These are phyloP conservation scores for Ursus arctos DNA, from an alignment of 2,113 vertebrate species.

Conservation along the genomic window DNA sequence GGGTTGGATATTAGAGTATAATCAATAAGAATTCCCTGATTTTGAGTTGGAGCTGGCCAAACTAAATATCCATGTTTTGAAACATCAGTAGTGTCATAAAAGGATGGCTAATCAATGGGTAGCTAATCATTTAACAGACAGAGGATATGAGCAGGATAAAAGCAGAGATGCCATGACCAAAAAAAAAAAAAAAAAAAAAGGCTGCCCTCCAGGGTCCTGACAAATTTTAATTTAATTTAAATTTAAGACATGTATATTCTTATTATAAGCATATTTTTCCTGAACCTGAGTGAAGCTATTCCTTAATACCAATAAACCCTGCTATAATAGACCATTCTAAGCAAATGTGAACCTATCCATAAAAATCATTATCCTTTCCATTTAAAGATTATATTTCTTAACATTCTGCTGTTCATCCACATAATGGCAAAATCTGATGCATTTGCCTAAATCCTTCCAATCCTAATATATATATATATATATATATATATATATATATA, in stretches of 20 bases:
- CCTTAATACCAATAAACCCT: not conserved
- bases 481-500: too few relatives aligned
- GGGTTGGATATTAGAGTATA: not conserved
- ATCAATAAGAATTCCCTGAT: not conserved
- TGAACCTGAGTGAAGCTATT: not conserved
- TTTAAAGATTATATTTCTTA: not conserved
- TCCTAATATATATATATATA: not conserved
- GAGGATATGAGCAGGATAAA: not conserved
- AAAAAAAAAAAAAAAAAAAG: too few relatives aligned
- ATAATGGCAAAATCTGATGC: not conserved
- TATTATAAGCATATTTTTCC: not conserved
- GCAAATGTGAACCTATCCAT: not conserved
- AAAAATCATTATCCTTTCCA: conserved; percentile 13
- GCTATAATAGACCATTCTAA: not conserved
- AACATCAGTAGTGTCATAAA: not conserved
- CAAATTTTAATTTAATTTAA: not conserved
- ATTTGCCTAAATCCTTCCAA: not conserved
- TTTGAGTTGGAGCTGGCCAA: not conserved
- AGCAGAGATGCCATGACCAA: not conserved
- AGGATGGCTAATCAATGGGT: not conserved
- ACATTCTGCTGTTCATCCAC: not conserved
- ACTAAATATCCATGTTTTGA: not conserved
- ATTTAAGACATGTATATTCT: not conserved
- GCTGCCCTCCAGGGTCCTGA: not conserved
- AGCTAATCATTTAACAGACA: not conserved